These are phyloP conservation scores for Artemia franciscana DNA, from an alignment of 1,140 invertebrate species.

Conservation along the genomic window DNA sequence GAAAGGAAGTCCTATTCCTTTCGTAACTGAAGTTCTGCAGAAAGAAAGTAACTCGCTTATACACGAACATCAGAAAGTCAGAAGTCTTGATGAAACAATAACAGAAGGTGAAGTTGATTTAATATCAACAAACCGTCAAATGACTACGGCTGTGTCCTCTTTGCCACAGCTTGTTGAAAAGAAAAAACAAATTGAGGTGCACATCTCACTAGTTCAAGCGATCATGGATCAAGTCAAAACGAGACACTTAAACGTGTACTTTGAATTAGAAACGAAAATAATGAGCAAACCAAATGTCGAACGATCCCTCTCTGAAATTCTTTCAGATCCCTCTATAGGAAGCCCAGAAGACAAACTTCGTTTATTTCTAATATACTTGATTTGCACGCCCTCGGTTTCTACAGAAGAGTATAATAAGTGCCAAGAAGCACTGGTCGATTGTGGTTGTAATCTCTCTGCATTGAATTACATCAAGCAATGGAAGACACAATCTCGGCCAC, in stretches of 20 bases:
- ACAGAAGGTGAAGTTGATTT: too few species aligned
- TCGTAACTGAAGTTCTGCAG: constrained; percentile 92
- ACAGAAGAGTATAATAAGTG: too few species aligned
- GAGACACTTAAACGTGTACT: constrained; percentile 76
- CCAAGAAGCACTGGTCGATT: constrained; percentile 47
- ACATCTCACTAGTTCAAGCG: constrained; percentile 69
- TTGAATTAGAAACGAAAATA: constrained; percentile 93
- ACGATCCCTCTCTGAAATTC: constrained; percentile 48
- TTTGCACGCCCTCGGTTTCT: constrained; percentile 46
- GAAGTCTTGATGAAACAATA: constrained; percentile 77
- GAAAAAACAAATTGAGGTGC: constrained; percentile 92
- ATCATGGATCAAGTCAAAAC: constrained; percentile 77
- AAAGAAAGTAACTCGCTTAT: constrained; percentile 85
- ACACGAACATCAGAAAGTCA: constrained; percentile 87
- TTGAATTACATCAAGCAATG: constrained; percentile 69
- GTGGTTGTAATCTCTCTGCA: constrained; percentile 64
- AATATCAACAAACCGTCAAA: too few species aligned
- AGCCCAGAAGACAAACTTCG: constrained; percentile 78
- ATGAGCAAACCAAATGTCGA: constrained; percentile 50
- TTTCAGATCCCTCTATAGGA: constrained; percentile 64
- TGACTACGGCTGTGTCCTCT: constrained; percentile 87
- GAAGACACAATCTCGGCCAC: constrained; percentile 58
- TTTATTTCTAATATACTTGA: constrained; percentile 81
- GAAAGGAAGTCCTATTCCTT: constrained; percentile 89
- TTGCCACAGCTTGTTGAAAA: constrained; percentile 88